Conservation (phyloP, 2,888 invertebrate species). For the Ophraella communa region DNA sequence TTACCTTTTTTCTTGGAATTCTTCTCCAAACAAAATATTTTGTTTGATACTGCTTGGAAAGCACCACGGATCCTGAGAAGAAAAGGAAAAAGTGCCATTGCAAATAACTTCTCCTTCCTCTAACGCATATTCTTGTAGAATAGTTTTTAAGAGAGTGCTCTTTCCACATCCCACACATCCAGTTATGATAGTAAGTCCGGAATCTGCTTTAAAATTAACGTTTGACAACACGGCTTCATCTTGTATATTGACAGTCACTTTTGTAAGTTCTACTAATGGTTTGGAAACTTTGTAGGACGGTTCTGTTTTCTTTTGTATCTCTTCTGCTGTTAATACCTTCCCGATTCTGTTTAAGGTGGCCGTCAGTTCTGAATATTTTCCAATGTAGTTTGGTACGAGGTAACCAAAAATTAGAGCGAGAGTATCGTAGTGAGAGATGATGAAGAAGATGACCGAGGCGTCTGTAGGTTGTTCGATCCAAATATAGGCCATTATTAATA, state of each 20-base stretch:
- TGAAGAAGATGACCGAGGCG: constrained; percentile 44
- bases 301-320: constrained; percentile 39
- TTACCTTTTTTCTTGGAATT: constrained; percentile 64
- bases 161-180: constrained; percentile 77
- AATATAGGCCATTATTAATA: constrained; percentile 45
- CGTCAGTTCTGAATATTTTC: constrained; percentile 78
- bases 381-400: constrained; percentile 85
- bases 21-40: constrained; percentile 78
- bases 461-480: constrained; percentile 39
- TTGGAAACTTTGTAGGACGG: constrained; percentile 26
- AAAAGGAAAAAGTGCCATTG: constrained; percentile 64
- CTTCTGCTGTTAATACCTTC: constrained; percentile 63
- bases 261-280: constrained; percentile 42
- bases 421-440: constrained; percentile 35
- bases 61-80: constrained; percentile 70
- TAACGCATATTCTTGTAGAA: constrained; percentile 58
- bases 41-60: constrained; percentile 69
- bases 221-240: constrained; percentile 54
- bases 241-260: constrained; percentile 45
- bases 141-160: constrained; percentile 58
- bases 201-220: constrained; percentile 57
- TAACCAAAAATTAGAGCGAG: constrained; percentile 81
- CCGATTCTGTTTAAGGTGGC: constrained; percentile 76
- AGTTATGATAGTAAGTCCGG: constrained; percentile 63
- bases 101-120: constrained; percentile 57